Conservation (phyloP, 2,888 invertebrate genomes). For the Rhimphoctona megacephalus region DNA sequence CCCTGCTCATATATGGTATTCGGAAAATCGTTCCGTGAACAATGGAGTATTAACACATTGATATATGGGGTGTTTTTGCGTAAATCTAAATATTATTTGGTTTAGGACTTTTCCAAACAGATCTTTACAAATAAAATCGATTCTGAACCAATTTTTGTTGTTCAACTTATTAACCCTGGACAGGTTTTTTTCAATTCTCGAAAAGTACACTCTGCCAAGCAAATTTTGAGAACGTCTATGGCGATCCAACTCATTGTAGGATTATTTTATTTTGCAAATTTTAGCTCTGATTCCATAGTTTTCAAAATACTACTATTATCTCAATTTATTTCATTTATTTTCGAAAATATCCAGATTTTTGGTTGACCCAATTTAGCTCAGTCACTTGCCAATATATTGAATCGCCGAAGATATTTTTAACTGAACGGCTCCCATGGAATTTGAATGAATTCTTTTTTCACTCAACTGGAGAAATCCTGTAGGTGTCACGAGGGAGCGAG, state of each 20-base stretch:
- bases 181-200: too few species aligned
- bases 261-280: too few species aligned
- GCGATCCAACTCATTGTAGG: too few species aligned
- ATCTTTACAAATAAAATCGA: too few species aligned
- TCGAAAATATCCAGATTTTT: too few species aligned
- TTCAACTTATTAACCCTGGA: too few species aligned
- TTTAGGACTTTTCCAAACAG: too few species aligned
- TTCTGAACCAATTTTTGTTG: too few species aligned
- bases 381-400: background rate
- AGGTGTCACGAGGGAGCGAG: background rate
- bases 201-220: background rate
- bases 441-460: background rate
- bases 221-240: background rate
- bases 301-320: too few species aligned
- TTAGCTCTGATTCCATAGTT: too few species aligned
- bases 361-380: background rate
- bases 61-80: background rate
- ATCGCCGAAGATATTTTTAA: background rate
- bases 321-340: too few species aligned
- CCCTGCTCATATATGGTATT: slow-evolving; percentile 9
- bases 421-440: background rate
- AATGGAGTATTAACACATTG: background rate
- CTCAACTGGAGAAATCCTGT: background rate
- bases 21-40: background rate
- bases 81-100: too few species aligned